Evolutionary conservation across 2,113 vertebrate genomes (phyloP), one percentile per base, ranked within the genome.

Genomic region (Pluvianellus socialis): DNA sequence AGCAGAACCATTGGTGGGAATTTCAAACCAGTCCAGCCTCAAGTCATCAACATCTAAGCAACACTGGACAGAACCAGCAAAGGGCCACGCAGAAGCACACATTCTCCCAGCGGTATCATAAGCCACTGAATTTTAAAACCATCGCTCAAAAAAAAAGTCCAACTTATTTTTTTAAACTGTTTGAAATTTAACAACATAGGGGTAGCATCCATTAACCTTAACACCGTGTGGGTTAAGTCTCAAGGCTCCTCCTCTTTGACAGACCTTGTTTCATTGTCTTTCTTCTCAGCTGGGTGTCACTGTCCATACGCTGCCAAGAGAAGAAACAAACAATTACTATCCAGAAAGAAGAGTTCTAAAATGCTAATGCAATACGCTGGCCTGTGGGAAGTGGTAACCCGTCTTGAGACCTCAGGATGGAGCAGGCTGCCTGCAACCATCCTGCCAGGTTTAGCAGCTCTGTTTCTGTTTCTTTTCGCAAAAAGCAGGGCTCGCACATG

Each of bases 71-170:
- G 74, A 50, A 24, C 32, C 56, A 58, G 42, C 61, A 9, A 49
- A 74, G 32, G 75, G 55, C 35, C 33, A 9, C 13, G 23, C 0
- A 32, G 33, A 26, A 63, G 70, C 23, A 58, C 35, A 27, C 44
- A 1, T 9, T 9, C 33, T 15, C n/a, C 45, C 50, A 53, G 26
- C 1, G 1, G 14, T 20, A 53, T 5, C 33, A 6, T n/a, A 20
- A 55, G 14, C 40, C 45, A n/a, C 45, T 19, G 40, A 21, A 38
- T 18, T 72, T 38, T 40, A 50, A 72, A 52, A 33, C n/a, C 59
- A 55, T n/a, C 28, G 19, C 27, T 62, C 66, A 35, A 73, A 24
- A 35, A 67, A 49, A 19, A 62, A 50, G 11, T 26, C 47, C 72
- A 49, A 33, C 8, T n/a, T 13, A 16, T 5, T 32, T 50, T 52